Percentiles rank a stretch among this genome's conserved stretches.
phyloP scores from a whole-genome alignment of 2,888 invertebrate genomes.

The Cosmopolites sordidus region DNA sequence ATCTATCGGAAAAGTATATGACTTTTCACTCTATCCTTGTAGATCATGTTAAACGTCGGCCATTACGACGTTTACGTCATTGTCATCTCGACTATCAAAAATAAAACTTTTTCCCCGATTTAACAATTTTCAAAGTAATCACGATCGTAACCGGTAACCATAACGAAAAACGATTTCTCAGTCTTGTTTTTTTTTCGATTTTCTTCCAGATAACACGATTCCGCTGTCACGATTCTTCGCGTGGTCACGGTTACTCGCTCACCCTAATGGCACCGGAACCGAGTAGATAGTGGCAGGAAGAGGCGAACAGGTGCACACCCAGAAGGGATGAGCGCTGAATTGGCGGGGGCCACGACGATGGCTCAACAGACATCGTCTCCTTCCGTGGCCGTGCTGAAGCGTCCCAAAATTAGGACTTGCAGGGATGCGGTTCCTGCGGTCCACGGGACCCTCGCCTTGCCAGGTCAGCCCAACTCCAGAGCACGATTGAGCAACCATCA shows the following conservation, averaged over 20 bases:
- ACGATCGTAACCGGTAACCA: too few relatives aligned
- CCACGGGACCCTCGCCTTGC: slow-evolving; percentile 51
- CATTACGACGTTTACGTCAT: too few relatives aligned
- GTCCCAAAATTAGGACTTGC: slow-evolving; percentile 41
- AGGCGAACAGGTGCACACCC: too few relatives aligned
- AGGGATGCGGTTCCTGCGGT: slow-evolving; percentile 53
- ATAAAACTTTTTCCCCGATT: too few relatives aligned
- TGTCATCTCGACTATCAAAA: too few relatives aligned
- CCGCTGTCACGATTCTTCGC: neutral
- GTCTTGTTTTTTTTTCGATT: too few relatives aligned
- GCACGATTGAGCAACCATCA: slow-evolving; percentile 67
- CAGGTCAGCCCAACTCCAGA: slow-evolving; percentile 47
- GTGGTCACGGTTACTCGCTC: neutral
- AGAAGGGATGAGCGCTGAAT: slow-evolving; percentile 15
- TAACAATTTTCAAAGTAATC: too few relatives aligned
- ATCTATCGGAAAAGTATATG: too few relatives aligned
- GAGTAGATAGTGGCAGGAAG: neutral
- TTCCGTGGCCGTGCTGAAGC: slow-evolving; percentile 33
- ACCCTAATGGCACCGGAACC: neutral
- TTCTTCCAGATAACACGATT: too few relatives aligned
- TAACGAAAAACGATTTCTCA: too few relatives aligned
- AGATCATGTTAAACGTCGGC: too few relatives aligned
- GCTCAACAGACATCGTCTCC: slow-evolving; percentile 6
- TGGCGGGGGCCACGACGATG: slow-evolving; percentile 5
- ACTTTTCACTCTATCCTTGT: too few relatives aligned